Base-by-base conservation (phyloP, 1,140 invertebrate genomes). In the Penaeus vannamei region DNA sequence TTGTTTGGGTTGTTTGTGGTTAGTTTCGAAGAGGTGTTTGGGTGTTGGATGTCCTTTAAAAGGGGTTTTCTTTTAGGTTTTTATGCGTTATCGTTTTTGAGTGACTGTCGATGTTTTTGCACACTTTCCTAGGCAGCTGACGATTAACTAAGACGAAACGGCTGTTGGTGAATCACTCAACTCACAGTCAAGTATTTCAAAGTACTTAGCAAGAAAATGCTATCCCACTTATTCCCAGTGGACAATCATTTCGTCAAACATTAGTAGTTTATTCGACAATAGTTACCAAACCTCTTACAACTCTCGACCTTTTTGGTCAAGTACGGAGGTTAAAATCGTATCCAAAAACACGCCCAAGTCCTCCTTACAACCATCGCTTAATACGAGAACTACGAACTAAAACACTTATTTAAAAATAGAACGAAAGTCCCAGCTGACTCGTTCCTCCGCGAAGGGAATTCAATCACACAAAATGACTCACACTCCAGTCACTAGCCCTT, bases 161-260 rank as follows among this genome's bases (percentile, higher is more conserved):
- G 79, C 81, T 88, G 86, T 88, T 84, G 72, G 64, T 53, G 86
- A 83, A 88, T 88, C 86, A 88, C 64, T 88, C 86, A 76, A 77
- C 62, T 64, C 36, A 59, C 64, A 88, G 86, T 88, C 86, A 88
- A 88, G 86, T 88, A 88, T 88, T 61, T 82, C 36, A 60, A 32
- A 88, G 66, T 84, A 66, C 20, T 19, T 22, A 17, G 42, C 5
- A 46, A 77, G 29, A 72, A 85, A 60, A 19, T 77, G 69, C 84
- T 77, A 85, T 32, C 32, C 84, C 66, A 61, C 84, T 17, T 14
- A 23, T 46, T 53, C 14, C 53, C 53, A 53, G 53, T 53, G 14
- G 53, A 53, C 53, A 53, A 53, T 53, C 14, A 53, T 53, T 81
- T 17, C 17, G 79, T n/a, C 79, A 53, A n/a, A 53, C 53, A 53